Evolutionary conservation across 2,888 invertebrate genomes (phyloP).

Genomic region (Belgica antarctica): DNA sequence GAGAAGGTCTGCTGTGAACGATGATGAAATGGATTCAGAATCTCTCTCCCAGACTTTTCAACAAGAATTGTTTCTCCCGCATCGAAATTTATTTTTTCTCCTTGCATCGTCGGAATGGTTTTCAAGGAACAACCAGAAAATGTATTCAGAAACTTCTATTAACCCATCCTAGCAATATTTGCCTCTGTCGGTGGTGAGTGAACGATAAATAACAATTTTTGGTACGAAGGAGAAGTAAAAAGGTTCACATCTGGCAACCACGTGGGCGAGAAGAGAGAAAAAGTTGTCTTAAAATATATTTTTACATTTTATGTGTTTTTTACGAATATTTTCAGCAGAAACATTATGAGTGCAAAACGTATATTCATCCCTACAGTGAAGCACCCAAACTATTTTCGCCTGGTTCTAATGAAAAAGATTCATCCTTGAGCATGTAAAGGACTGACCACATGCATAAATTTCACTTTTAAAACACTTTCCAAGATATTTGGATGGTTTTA

Average conservation of each 20-base stretch:
- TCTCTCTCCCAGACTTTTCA: constrained; percentile 24
- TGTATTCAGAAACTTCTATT: constrained; percentile 4
- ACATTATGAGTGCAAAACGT: constrained; percentile 2
- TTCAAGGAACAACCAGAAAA: background rate
- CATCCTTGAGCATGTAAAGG: background rate
- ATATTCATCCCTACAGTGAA: background rate
- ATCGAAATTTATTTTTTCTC: constrained; percentile 4
- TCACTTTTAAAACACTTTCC: constrained; percentile 5
- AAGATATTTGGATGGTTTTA: too few relatives aligned
- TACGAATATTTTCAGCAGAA: constrained; percentile 29
- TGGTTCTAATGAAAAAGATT: background rate
- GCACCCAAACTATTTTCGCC: too few relatives aligned
- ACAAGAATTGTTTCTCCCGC: background rate
- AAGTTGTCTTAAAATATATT: constrained; percentile 39
- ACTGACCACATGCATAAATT: constrained; percentile 4
- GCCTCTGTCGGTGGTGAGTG: constrained; percentile 34
- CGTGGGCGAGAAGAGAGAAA: constrained; percentile 34
- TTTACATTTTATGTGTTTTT: constrained; percentile 26
- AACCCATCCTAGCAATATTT: background rate
- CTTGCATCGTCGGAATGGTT: background rate
- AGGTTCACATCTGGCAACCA: constrained; percentile 38
- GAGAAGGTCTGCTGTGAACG: constrained; percentile 1
- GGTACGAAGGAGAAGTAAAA: constrained; percentile 19
- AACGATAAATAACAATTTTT: constrained; percentile 18
- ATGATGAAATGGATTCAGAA: constrained; percentile 21